These are phyloP conservation scores for Sipha maydis DNA, from an alignment of 2,888 invertebrate genomes.

Conservation along the genomic window DNA sequence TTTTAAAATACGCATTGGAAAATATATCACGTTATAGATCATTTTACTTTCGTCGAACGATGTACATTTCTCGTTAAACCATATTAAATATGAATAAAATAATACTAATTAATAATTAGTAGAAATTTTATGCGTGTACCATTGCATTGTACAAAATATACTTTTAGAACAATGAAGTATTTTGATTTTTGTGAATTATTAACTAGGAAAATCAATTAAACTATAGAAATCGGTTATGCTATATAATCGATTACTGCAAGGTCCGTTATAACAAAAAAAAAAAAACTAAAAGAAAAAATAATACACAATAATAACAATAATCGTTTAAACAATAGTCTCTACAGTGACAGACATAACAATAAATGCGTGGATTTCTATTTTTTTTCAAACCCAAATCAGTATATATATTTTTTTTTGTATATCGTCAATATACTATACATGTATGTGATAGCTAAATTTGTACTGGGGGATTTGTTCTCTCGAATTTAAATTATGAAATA, in stretches of 20 bases:
- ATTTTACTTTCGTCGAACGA: not conserved
- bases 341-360: conserved; percentile 10
- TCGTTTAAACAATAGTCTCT: conserved; percentile 34
- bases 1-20: no score
- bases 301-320: conserved; percentile 7
- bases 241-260: conserved; percentile 43
- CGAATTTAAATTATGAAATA: conserved; percentile 36
- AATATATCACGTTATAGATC: no score
- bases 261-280: conserved; percentile 11
- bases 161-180: not conserved
- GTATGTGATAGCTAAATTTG: not conserved
- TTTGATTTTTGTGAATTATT: not conserved
- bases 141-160: not conserved
- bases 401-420: not conserved
- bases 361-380: conserved; percentile 24
- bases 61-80: not conserved
- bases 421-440: not conserved
- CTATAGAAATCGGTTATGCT: conserved; percentile 20
- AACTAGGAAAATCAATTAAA: conserved; percentile 38
- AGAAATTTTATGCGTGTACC: no score
- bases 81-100: no score
- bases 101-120: no score
- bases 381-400: not conserved
- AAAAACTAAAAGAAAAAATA: not conserved
- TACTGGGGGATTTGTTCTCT: not conserved